phyloP scores from a whole-genome alignment of 2,888 invertebrate genomes.

The Lepidochrysops patricia region DNA sequence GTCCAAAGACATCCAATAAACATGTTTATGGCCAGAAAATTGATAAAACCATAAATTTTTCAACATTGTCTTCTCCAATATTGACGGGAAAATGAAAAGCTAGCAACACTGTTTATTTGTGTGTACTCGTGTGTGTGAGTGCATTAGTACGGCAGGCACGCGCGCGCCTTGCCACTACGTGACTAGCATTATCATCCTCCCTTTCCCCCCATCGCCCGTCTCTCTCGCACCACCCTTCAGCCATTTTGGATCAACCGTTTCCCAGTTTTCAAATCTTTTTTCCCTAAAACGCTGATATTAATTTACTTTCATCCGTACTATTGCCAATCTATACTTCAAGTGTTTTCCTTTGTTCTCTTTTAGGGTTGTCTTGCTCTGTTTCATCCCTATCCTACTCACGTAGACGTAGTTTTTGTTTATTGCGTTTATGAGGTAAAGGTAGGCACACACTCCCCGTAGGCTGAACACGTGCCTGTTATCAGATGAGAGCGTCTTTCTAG shows the following conservation, averaged over 20 bases:
- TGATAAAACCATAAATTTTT: slow-evolving; percentile 3
- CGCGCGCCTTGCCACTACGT: slow-evolving; percentile 70
- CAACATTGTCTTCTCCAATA: slow-evolving; percentile 10
- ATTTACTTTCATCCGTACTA: neutral
- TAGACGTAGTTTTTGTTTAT: neutral
- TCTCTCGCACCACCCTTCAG: slow-evolving; percentile 61
- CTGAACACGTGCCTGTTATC: slow-evolving; percentile 19
- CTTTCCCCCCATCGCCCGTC: slow-evolving; percentile 58
- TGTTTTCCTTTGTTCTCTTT: neutral
- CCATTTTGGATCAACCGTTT: slow-evolving; percentile 67
- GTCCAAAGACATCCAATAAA: neutral
- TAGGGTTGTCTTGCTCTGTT: neutral
- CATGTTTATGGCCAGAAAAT: neutral
- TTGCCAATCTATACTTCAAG: neutral
- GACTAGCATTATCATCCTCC: slow-evolving; percentile 71
- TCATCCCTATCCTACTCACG: neutral
- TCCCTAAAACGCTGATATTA: slow-evolving; percentile 50
- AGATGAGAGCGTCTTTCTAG: slow-evolving; percentile 15
- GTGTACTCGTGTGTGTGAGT: slow-evolving; percentile 54
- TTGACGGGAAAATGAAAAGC: slow-evolving; percentile 9
- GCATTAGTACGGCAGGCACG: slow-evolving; percentile 70
- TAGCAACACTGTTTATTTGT: slow-evolving; percentile 14
- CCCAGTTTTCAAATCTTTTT: slow-evolving; percentile 64
- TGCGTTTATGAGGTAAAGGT: slow-evolving; percentile 1
- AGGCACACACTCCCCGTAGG: slow-evolving; percentile 7